Base-by-base conservation (phyloP, 2,888 invertebrate species). In the Anagyrus pseudococci region DNA sequence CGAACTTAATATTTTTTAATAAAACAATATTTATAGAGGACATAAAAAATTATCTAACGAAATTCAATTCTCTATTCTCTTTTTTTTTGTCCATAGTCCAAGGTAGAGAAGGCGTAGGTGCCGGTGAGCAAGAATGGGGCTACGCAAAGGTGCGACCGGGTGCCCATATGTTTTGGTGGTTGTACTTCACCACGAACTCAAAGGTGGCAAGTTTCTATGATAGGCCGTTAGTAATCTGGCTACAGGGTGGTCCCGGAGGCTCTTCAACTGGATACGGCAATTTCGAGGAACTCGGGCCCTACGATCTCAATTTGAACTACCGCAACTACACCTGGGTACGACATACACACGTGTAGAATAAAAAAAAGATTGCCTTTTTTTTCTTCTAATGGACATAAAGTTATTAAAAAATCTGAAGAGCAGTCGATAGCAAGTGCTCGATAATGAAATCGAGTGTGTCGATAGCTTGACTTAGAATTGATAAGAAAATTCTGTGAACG, bases 141-240 rank as follows among this genome's bases (percentile, higher is more conserved):
- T 90, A 89, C 79, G 88, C 90, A 3, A 85, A 85, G 61, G 90
- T 94, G 0, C 85, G 93, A 0, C 84, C 85, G 2, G 86, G 88
- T 0, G 92, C 93, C 0, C 88, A 91, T 71, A 91, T 92, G 89
- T 94, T 94, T 79, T 94, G 92, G 85, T 94, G 94, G 93, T 80
- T 95, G 37, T 93, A 91, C 75, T 89, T 90, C 74, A 65, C 61
- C 19, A 61, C 58, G 8, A 40, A 23, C 47, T 8, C n/a, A 8
- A 7, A 19, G 2, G 40, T 53, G 10, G 6, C 2, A 4, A 44
- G 29, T 7, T 65, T 64, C 3, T 69, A 52, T 23, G 85, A 90
- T 1, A 84, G 87, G 43, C 95, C 95, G 0, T 81, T 94, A 25
- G 82, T 93, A n/a, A 88, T 95, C 58, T 95, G 95, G 94, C 83